Conservation (phyloP, 2,797 vertebrate species). For the Arnoldichthys spilopterus region DNA sequence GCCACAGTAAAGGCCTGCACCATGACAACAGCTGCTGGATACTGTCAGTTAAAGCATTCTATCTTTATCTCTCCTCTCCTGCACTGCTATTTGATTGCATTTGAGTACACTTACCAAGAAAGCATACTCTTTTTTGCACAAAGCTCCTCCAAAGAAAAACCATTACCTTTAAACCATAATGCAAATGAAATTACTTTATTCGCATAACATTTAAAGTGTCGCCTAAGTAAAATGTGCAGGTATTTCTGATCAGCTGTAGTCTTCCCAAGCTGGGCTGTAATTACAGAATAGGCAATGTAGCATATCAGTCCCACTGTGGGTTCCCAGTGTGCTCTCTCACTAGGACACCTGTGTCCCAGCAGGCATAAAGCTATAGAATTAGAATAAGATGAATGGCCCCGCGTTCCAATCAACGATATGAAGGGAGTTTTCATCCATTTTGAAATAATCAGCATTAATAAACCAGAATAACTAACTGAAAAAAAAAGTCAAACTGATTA, state of each 20-base stretch:
- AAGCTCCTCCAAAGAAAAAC: constrained; percentile 10
- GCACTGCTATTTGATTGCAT: constrained; percentile 10
- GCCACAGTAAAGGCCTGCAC: constrained; percentile 73
- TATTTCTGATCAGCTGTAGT: constrained; percentile 37
- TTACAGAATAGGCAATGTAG: constrained; percentile 51
- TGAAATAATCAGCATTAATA: background rate
- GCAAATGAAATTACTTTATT: constrained; percentile 22
- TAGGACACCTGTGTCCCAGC: constrained; percentile 65
- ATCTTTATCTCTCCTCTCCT: constrained; percentile 36
- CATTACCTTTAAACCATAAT: constrained; percentile 24
- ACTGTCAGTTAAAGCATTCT: constrained; percentile 57
- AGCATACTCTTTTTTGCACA: constrained; percentile 1
- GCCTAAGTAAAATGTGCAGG: constrained; percentile 28
- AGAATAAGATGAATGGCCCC: constrained; percentile 13
- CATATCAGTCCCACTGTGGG: constrained; percentile 47
- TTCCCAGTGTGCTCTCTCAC: constrained; percentile 43
- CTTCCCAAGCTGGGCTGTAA: constrained; percentile 44
- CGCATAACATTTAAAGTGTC: constrained; percentile 44
- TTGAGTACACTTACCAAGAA: constrained; percentile 16
- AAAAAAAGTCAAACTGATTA: background rate
- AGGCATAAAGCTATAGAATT: constrained; percentile 35
- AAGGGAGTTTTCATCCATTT: background rate
- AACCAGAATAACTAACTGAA: background rate
- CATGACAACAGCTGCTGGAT: constrained; percentile 72
- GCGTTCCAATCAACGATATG: background rate